Conservation (phyloP, 2,797 vertebrate species). For the Lerista edwardsae region DNA sequence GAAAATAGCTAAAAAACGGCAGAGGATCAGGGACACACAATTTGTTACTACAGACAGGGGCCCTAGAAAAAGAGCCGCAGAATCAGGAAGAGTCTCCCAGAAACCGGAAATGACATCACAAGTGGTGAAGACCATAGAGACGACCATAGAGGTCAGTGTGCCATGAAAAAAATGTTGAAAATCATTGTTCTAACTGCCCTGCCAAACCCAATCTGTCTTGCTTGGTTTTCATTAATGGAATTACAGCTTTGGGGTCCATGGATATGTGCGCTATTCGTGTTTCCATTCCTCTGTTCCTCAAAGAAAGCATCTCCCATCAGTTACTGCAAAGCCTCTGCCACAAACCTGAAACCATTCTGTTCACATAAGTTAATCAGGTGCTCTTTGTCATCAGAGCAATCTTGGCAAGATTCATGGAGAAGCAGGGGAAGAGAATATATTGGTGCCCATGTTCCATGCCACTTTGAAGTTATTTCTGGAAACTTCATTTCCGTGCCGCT, state of each 20-base stretch:
- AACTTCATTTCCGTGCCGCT: slow-evolving; percentile 18
- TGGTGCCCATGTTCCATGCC: background rate
- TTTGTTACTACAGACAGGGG: too few species aligned
- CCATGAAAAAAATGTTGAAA: too few species aligned
- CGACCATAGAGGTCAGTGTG: too few species aligned
- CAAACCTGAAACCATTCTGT: slow-evolving; percentile 13
- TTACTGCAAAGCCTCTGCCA: background rate
- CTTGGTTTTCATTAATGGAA: background rate
- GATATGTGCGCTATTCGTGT: background rate
- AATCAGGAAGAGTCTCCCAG: too few species aligned
- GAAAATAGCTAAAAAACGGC: too few species aligned
- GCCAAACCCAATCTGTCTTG: too few species aligned
- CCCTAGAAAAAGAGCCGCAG: too few species aligned
- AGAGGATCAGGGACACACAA: too few species aligned
- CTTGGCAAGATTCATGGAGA: background rate
- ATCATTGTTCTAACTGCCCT: too few species aligned
- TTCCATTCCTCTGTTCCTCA: background rate
- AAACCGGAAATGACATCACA: too few species aligned
- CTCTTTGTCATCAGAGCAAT: slow-evolving; percentile 1
- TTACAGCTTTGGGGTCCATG: background rate
- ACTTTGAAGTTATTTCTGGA: slow-evolving; percentile 32
- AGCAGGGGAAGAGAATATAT: background rate
- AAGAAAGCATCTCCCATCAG: background rate
- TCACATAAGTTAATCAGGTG: slow-evolving; percentile 2
- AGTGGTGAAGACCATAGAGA: too few species aligned